Conservation (phyloP, 2,797 vertebrate genomes). For the Pampus argenteus region DNA sequence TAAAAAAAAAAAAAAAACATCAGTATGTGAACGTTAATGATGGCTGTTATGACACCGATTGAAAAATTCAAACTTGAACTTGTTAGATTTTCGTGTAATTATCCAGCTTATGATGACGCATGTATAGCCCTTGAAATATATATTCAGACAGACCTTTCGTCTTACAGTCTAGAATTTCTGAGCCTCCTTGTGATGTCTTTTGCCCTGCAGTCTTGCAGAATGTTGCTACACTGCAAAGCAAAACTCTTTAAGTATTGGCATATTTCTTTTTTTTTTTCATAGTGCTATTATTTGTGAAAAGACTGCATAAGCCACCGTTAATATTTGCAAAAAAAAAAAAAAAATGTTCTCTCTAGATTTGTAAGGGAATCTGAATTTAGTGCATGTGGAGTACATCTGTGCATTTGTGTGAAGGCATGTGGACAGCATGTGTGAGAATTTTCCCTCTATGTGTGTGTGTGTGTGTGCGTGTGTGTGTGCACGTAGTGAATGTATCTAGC, state of each 20-base stretch:
- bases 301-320: constrained; percentile 81
- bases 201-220: constrained; percentile 65
- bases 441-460: constrained; percentile 47
- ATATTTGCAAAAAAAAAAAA: constrained; percentile 75
- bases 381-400: constrained; percentile 74
- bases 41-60: constrained; percentile 65
- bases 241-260: constrained; percentile 73
- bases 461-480: constrained; percentile 37
- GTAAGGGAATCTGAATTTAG: constrained; percentile 64
- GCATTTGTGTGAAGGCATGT: constrained; percentile 71
- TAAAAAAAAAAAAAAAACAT: constrained; percentile 38
- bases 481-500: constrained; percentile 74
- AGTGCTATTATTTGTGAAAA: constrained; percentile 76
- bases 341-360: constrained; percentile 53
- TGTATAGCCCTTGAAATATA: constrained; percentile 86
- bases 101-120: constrained; percentile 71
- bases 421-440: constrained; percentile 61
- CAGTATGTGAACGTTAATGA: constrained; percentile 60
- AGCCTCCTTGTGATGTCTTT: constrained; percentile 59
- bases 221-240: constrained; percentile 76
- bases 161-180: constrained; percentile 57
- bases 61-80: constrained; percentile 71
- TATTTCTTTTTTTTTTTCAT: constrained; percentile 52
- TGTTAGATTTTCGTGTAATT: constrained; percentile 69
- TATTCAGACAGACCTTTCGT: constrained; percentile 73